Conservation (phyloP, 1,140 invertebrate species). For the Leguminivora glycinivorella region DNA sequence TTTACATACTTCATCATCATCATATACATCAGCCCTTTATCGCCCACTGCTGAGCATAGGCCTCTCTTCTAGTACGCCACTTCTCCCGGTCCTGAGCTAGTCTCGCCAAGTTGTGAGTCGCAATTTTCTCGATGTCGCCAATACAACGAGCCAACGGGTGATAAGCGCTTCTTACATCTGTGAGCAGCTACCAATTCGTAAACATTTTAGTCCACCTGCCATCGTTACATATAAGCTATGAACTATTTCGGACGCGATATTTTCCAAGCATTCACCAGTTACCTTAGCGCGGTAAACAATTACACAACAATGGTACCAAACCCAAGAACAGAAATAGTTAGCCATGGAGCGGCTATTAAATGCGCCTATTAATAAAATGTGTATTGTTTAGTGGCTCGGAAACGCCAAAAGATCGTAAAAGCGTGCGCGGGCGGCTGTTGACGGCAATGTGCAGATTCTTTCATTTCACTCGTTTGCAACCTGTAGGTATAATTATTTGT, state of each 20-base stretch:
- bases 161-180: too few relatives aligned
- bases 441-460: conserved; percentile 18
- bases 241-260: background rate
- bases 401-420: conserved; percentile 29
- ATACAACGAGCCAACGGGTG: too few relatives aligned
- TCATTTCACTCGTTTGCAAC: background rate
- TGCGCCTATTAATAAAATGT: conserved; percentile 28
- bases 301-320: conserved; percentile 25
- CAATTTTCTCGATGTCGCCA: too few relatives aligned
- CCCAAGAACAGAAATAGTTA: conserved; percentile 21
- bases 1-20: too few relatives aligned
- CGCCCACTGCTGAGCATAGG: too few relatives aligned
- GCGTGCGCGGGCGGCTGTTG: conserved; percentile 15
- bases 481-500: background rate
- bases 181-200: too few relatives aligned
- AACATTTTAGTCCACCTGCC: too few relatives aligned
- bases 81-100: too few relatives aligned
- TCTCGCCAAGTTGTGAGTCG: too few relatives aligned
- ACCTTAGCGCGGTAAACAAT: conserved; percentile 4
- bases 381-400: conserved; percentile 25
- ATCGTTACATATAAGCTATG: background rate
- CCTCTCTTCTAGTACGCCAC: too few relatives aligned
- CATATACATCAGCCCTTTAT: too few relatives aligned
- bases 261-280: background rate
- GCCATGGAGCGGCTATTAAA: conserved; percentile 26